Percentiles rank a stretch among this genome's conserved stretches.
These are phyloP conservation scores for Papilio machaon DNA, from an alignment of 1,140 invertebrate species.

Conservation along the genomic window DNA sequence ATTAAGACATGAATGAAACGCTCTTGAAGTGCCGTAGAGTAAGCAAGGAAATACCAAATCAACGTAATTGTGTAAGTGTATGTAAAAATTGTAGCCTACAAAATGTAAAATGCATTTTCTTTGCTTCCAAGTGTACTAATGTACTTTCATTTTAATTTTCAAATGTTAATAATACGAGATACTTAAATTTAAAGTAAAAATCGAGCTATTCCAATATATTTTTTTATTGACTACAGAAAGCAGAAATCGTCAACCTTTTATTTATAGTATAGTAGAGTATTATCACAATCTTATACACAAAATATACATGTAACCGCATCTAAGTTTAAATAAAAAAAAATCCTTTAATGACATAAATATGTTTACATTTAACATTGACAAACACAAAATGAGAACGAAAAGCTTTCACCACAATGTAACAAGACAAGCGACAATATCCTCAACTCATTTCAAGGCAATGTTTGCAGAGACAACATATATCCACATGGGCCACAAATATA, in stretches of 20 bases:
- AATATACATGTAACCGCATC: background rate
- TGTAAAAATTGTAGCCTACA: background rate
- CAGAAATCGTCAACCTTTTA: too few relatives aligned
- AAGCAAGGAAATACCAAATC: constrained; percentile 42
- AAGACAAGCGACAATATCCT: constrained; percentile 28
- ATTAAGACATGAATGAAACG: constrained; percentile 68
- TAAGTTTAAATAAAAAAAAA: background rate
- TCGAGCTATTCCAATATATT: too few relatives aligned
- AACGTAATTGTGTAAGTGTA: background rate
- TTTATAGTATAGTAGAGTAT: too few relatives aligned
- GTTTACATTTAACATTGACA: constrained; percentile 21
- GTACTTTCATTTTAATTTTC: background rate
- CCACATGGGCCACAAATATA: constrained; percentile 34
- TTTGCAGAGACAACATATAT: constrained; percentile 28
- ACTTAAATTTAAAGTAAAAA: too few relatives aligned
- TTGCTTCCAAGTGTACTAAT: background rate
- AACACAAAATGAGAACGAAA: constrained; percentile 24
- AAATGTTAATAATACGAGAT: too few relatives aligned
- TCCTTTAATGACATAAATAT: constrained; percentile 19
- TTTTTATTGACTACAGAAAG: too few relatives aligned
- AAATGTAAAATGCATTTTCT: background rate
- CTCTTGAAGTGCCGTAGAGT: constrained; percentile 47
- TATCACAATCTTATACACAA: too few relatives aligned
- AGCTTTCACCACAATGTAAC: constrained; percentile 34
- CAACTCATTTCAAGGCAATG: constrained; percentile 25